Percentiles rank a stretch among this genome's conserved stretches.
Evolutionary conservation across 2,888 invertebrate species (phyloP).

Genomic region (Polia nebulosa): DNA sequence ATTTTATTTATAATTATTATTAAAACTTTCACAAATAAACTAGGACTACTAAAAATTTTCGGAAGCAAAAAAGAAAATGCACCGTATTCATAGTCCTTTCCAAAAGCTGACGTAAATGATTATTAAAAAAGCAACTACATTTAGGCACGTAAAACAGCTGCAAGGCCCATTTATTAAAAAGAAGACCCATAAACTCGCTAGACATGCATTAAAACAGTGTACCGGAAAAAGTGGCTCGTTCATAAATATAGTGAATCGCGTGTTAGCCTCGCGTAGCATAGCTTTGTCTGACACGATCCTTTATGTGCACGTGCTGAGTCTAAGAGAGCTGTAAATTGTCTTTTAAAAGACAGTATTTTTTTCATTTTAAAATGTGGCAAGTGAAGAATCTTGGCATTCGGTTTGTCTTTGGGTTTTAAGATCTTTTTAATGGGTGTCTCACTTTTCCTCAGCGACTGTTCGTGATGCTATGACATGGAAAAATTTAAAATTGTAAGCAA

Average conservation of each 20-base stretch:
- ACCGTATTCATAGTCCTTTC: background rate
- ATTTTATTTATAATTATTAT: no score
- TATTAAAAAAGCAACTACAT: constrained; percentile 12
- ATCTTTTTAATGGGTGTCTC: background rate
- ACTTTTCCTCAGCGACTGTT: no score
- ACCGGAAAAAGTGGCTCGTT: constrained; percentile 50
- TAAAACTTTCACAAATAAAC: background rate
- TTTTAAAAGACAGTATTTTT: constrained; percentile 28
- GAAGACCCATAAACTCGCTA: constrained; percentile 33
- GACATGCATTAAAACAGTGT: constrained; percentile 50
- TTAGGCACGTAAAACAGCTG: constrained; percentile 23
- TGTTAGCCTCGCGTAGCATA: constrained; percentile 41
- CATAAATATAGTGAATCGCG: constrained; percentile 50
- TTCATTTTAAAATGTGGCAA: background rate
- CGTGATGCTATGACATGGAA: no score
- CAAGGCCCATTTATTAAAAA: constrained; percentile 21
- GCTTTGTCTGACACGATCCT: constrained; percentile 41
- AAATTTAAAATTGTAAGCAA: no score
- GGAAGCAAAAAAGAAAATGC: background rate
- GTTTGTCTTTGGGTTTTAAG: background rate
- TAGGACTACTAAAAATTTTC: background rate
- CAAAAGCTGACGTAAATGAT: background rate
- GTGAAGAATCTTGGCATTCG: background rate
- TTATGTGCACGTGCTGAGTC: constrained; percentile 25
- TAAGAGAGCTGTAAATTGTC: constrained; percentile 34